phyloP scores from a whole-genome alignment of 2,888 invertebrate species.

The Pycnomerus fuliginosus region DNA sequence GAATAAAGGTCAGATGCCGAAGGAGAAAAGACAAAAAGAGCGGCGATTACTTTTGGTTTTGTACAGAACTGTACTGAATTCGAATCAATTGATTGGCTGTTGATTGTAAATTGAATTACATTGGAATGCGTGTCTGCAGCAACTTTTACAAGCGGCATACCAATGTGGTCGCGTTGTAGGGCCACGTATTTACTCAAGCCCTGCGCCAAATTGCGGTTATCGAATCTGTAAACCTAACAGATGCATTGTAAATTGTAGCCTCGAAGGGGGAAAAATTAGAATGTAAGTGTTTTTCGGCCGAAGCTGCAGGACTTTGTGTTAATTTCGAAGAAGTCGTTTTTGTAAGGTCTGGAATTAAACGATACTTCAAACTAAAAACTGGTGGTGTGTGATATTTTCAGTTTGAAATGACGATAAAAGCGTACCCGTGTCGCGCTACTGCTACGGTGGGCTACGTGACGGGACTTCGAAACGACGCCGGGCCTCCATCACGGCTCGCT shows the following conservation, averaged over 20 bases:
- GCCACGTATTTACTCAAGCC: constrained; percentile 27
- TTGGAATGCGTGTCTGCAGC: constrained; percentile 55
- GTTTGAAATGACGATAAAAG: constrained; percentile 51
- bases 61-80: constrained; percentile 52
- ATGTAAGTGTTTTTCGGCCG: constrained; percentile 15
- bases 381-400: constrained; percentile 50
- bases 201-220: constrained; percentile 35
- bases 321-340: constrained; percentile 28
- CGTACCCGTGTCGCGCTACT: constrained; percentile 49
- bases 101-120: constrained; percentile 61
- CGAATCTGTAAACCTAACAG: constrained; percentile 26
- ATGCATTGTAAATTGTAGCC: constrained; percentile 8
- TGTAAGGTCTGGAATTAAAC: constrained; percentile 33
- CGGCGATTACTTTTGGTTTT: constrained; percentile 29
- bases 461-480: constrained; percentile 36
- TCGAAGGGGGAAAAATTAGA: constrained; percentile 1
- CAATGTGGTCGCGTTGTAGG: constrained; percentile 38
- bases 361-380: constrained; percentile 45
- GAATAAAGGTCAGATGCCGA: too few species aligned
- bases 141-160: constrained; percentile 43
- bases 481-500: constrained; percentile 39
- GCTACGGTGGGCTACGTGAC: constrained; percentile 46
- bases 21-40: constrained; percentile 23
- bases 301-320: constrained; percentile 20
- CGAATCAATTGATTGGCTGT: constrained; percentile 60